Evolutionary conservation across 2,797 vertebrate species (phyloP).

Genomic region (Enteromius afrohamiltoni): DNA sequence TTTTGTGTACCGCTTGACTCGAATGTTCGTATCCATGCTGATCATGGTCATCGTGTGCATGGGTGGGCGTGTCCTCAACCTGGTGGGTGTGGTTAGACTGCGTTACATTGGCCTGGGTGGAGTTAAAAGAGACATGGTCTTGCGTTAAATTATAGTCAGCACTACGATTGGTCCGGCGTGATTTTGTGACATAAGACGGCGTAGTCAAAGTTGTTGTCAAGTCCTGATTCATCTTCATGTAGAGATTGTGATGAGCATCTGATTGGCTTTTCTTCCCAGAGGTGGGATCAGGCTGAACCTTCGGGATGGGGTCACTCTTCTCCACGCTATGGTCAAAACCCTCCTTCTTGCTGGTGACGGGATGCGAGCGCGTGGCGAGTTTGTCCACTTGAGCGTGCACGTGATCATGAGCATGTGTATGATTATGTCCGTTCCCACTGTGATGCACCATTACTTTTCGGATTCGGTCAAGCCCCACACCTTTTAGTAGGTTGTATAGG

Average conservation of each 20-base stretch:
- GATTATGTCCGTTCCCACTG: constrained; percentile 58
- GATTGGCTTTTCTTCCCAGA: constrained; percentile 62
- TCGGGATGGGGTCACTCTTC: constrained; percentile 53
- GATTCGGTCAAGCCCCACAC: constrained; percentile 84
- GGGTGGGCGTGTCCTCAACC: constrained; percentile 31
- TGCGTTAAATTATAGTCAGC: constrained; percentile 46
- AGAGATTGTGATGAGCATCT: constrained; percentile 54
- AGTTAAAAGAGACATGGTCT: constrained; percentile 14
- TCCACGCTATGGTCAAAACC: constrained; percentile 6
- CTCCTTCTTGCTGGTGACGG: constrained; percentile 41
- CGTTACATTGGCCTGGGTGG: constrained; percentile 18
- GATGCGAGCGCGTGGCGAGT: constrained; percentile 9
- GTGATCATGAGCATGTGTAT: constrained; percentile 39
- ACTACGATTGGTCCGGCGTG: constrained; percentile 46
- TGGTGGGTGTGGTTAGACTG: constrained; percentile 44
- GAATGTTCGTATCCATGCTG: constrained; percentile 9
- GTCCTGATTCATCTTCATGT: constrained; percentile 61
- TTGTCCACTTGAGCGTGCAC: constrained; percentile 56
- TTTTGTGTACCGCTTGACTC: constrained; percentile 65
- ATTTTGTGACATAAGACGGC: constrained; percentile 39
- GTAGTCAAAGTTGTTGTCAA: constrained; percentile 49
- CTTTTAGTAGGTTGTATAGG: constrained; percentile 84
- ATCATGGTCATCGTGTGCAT: constrained; percentile 35
- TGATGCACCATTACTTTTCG: constrained; percentile 77
- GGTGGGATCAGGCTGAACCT: constrained; percentile 37